Evolutionary conservation across 2,113 vertebrate genomes (phyloP).

Genomic region (Odocoileus virginianus): DNA sequence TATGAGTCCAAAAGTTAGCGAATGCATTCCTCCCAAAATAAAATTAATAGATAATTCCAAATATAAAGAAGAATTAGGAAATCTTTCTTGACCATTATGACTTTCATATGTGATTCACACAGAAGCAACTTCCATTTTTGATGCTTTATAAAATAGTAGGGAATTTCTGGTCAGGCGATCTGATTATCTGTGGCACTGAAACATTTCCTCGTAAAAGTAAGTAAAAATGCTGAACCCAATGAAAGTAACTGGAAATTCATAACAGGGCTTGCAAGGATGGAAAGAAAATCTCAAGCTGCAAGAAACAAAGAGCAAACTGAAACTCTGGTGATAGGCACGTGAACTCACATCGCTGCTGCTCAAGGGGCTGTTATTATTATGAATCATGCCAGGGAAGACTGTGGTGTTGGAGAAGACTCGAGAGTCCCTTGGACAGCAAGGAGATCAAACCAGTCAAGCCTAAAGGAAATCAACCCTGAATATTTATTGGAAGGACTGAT

Average conservation of each 20-base stretch:
- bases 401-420: background rate
- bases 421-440: background rate
- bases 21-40: background rate
- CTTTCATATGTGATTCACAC: background rate
- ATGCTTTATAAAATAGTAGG: background rate
- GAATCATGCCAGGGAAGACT: background rate
- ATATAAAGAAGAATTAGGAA: background rate
- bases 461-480: background rate
- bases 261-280: background rate
- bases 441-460: background rate
- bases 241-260: constrained; percentile 25
- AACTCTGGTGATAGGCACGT: background rate
- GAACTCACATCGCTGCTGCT: background rate
- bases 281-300: constrained; percentile 2
- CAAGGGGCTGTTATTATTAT: background rate
- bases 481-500: background rate
- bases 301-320: background rate
- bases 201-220: background rate
- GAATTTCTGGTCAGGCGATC: background rate
- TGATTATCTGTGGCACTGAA: background rate
- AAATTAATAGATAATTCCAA: background rate
- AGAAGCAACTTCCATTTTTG: background rate
- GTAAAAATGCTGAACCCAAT: background rate
- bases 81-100: background rate
- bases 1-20: background rate